phyloP scores from a whole-genome alignment of 2,113 vertebrate species.

The Myiagra hebetior region DNA sequence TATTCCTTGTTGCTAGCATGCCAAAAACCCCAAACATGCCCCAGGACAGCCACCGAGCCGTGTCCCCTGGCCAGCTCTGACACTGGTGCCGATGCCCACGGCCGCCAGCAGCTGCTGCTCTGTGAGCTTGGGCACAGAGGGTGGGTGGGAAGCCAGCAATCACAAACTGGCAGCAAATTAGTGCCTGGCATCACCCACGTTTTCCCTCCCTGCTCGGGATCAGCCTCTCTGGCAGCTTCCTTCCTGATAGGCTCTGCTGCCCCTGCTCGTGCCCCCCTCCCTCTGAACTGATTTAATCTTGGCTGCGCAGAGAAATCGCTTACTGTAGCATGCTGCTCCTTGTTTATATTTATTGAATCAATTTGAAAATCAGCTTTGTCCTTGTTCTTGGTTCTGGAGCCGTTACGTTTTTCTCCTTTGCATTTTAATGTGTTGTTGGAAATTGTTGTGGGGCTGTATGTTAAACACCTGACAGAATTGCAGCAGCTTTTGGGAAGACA shows the following conservation, averaged over 20 bases:
- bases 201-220: background rate
- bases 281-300: slow-evolving; percentile 14
- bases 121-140: background rate
- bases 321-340: slow-evolving; percentile 40
- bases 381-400: slow-evolving; percentile 45
- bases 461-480: background rate
- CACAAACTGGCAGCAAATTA: slow-evolving; percentile 26
- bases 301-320: background rate
- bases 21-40: background rate
- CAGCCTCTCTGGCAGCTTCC: slow-evolving; percentile 7
- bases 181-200: background rate
- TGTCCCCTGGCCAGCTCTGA: background rate
- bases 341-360: slow-evolving; percentile 58
- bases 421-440: slow-evolving; percentile 40
- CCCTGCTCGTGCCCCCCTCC: background rate
- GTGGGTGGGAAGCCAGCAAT: background rate
- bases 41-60: background rate
- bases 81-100: background rate
- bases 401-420: slow-evolving; percentile 13
- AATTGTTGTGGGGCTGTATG: background rate
- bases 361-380: slow-evolving; percentile 62
- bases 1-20: background rate
- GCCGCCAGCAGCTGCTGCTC: background rate
- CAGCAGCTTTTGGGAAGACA: background rate
- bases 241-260: background rate